Evolutionary conservation across 2,797 vertebrate species (phyloP), one percentile per base, ranked within the genome.

Genomic region (Epinephelus awoara): DNA sequence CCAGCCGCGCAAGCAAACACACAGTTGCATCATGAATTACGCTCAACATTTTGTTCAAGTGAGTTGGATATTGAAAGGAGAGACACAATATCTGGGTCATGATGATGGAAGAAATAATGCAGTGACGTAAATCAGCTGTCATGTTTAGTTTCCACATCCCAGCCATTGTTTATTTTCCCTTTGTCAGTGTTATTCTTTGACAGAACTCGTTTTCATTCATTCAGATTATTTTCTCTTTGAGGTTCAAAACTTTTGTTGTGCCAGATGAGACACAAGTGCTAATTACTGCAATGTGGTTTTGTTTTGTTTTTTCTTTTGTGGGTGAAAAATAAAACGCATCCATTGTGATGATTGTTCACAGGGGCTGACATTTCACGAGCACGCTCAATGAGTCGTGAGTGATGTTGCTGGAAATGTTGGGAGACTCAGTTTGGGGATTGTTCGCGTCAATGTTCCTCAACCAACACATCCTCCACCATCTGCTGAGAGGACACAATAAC

Each of bases 21-120:
- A 59, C 17, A 18, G 17, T 2, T 59, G 49, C 69, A 65, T 80
- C 73, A 82, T 1, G 11, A 9, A 40, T 62, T 13, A 55, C 38
- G 3, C 5, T 18, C 0, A 15, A 49, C 3, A 7, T 13, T 10
- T 40, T 29, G n/a, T 19, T 10, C 21, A 21, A 55, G n/a, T 1
- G 1, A 49, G 5, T 6, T 18, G 34, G 6, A 6, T 34, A 6
- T 7, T 8, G 8, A 34, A 34, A 8, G 34, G 18, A 18, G 51
- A 27, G 15, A 46, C 29, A 3, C 10, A 9, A 29, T 67, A 62
- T 72, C 62, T 61, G 25, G 6, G 49, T 29, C 14, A 29, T 4
- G 7, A 19, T 23, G 12, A 15, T 12, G 40, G 40, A 15, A 25
- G 21, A 67, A 58, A 50, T 3, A 51, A 21, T 2, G 10, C 27